Evolutionary conservation across 2,888 invertebrate species (phyloP).

Genomic region (Mythimna ferrago): DNA sequence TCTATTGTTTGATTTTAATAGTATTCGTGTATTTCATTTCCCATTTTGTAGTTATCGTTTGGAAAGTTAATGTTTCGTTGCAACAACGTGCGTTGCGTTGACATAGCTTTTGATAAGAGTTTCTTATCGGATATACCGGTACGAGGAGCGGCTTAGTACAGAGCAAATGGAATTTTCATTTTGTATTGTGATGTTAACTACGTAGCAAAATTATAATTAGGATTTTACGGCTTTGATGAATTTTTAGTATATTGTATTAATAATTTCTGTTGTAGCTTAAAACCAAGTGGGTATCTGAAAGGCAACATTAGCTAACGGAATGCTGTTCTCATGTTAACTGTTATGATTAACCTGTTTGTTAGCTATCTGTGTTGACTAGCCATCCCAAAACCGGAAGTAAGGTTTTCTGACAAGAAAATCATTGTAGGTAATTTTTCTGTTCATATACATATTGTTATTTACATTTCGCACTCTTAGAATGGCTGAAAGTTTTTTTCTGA

Average conservation of each 20-base stretch:
- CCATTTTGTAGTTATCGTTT: conserved; percentile 50
- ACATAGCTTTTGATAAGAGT: conserved; percentile 71
- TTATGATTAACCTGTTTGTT: neutral
- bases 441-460: too few relatives aligned
- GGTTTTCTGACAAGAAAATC: neutral
- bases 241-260: neutral
- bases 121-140: conserved; percentile 70
- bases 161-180: conserved; percentile 25
- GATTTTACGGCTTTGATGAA: neutral
- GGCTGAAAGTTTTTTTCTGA: too few relatives aligned
- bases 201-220: neutral
- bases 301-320: neutral
- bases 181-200: neutral
- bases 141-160: conserved; percentile 30
- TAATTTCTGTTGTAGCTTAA: too few relatives aligned
- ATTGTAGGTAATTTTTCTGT: neutral
- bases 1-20: conserved; percentile 51
- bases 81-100: conserved; percentile 55
- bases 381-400: conserved; percentile 2
- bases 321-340: neutral
- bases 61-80: conserved; percentile 65
- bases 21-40: conserved; percentile 46
- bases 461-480: too few relatives aligned
- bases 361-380: neutral
- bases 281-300: neutral